These are phyloP conservation scores for Paradoxurus hermaphroditus DNA, from an alignment of 2,113 vertebrate genomes.

Conservation along the genomic window DNA sequence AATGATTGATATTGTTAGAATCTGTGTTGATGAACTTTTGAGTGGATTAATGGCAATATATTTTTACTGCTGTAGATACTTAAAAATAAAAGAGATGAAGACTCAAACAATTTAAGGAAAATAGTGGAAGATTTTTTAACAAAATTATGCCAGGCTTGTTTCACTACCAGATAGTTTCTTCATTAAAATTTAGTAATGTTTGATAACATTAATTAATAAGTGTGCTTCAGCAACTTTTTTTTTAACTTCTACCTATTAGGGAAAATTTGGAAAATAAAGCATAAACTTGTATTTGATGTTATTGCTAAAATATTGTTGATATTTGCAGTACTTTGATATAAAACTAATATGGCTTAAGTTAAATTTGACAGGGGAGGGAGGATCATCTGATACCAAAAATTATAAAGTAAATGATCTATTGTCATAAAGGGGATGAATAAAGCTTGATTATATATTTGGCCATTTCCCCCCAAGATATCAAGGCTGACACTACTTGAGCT, in stretches of 20 bases:
- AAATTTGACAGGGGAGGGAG: neutral
- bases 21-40: slow-evolving; percentile 48
- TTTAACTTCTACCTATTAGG: neutral
- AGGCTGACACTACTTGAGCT: neutral
- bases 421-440: neutral
- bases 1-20: slow-evolving; percentile 27
- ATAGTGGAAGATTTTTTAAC: neutral
- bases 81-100: neutral
- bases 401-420: neutral
- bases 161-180: neutral
- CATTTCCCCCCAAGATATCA: neutral
- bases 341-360: neutral
- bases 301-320: slow-evolving; percentile 3
- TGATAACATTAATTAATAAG: neutral
- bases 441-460: neutral
- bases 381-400: neutral
- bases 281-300: slow-evolving; percentile 2
- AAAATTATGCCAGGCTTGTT: neutral
- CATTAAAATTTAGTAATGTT: neutral
- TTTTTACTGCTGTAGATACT: neutral
- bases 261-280: slow-evolving; percentile 3
- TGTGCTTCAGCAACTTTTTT: neutral
- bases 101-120: neutral
- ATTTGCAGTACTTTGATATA: neutral
- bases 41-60: neutral